Evolutionary conservation across 1,140 invertebrate species (phyloP).

Genomic region (Drosophila littoralis): DNA sequence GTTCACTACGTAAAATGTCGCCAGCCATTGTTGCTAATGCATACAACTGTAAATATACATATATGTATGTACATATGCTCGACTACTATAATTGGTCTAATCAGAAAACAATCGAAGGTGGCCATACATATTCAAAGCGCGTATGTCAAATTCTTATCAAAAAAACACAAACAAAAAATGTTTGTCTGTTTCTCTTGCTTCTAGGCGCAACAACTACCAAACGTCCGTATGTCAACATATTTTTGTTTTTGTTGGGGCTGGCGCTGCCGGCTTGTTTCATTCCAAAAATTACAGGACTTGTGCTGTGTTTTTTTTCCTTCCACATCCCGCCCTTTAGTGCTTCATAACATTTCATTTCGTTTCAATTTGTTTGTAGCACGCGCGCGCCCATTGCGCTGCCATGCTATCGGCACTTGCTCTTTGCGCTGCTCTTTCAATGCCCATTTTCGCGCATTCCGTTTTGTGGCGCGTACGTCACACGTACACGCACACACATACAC

Average conservation of each 20-base stretch:
- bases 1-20: constrained; percentile 13
- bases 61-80: neutral
- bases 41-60: constrained; percentile 9
- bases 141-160: constrained; percentile 7
- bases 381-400: constrained; percentile 29
- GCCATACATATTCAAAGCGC: no score
- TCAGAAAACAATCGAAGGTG: constrained; percentile 36
- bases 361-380: constrained; percentile 31
- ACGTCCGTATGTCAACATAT: constrained; percentile 50
- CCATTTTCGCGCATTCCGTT: constrained; percentile 66
- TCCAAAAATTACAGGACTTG: constrained; percentile 36
- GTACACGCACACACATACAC: constrained; percentile 55
- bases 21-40: neutral
- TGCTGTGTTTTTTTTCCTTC: constrained; percentile 6
- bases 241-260: constrained; percentile 45
- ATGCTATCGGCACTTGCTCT: constrained; percentile 56
- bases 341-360: constrained; percentile 34
- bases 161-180: constrained; percentile 18
- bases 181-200: constrained; percentile 22
- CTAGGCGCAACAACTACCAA: constrained; percentile 63
- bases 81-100: constrained; percentile 20
- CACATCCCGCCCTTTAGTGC: neutral
- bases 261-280: constrained; percentile 58
- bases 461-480: constrained; percentile 61
- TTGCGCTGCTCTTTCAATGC: constrained; percentile 47